Evolutionary conservation across 2,888 invertebrate genomes (phyloP).

Genomic region (Drosophila histrio): DNA sequence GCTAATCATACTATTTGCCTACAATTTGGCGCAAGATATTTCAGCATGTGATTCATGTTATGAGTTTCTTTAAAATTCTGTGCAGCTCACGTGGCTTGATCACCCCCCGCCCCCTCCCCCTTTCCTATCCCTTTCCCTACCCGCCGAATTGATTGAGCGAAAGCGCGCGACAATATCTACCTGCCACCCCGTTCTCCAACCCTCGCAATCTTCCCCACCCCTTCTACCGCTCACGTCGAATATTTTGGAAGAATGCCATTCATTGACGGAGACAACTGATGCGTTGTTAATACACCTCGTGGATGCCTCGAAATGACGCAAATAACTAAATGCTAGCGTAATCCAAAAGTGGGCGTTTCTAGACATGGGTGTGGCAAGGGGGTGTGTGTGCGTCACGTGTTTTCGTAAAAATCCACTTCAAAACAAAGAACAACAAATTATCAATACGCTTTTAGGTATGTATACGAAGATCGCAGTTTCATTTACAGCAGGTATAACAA

Average conservation of each 20-base stretch:
- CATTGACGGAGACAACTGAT: conserved; percentile 12
- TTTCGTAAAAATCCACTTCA: conserved; percentile 2
- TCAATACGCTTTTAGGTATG: background rate
- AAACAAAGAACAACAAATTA: background rate
- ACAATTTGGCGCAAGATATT: conserved; percentile 22
- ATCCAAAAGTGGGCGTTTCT: background rate
- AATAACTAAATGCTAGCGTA: background rate
- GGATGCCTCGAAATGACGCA: background rate
- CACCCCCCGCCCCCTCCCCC: background rate
- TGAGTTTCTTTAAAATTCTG: background rate
- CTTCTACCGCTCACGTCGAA: too few species aligned
- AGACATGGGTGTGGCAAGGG: background rate
- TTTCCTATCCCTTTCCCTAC: background rate
- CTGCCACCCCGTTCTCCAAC: too few species aligned
- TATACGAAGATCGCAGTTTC: too few species aligned
- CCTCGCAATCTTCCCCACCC: background rate
- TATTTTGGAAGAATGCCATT: conserved; percentile 22
- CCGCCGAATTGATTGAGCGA: conserved; percentile 44
- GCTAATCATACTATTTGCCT: conserved; percentile 31
- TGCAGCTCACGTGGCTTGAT: conserved; percentile 31
- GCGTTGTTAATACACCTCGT: background rate
- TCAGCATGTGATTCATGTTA: conserved; percentile 43
- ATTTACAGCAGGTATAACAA: background rate
- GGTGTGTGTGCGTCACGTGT: conserved; percentile 7
- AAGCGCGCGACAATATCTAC: conserved; percentile 31